Percentiles rank a stretch among this genome's conserved stretches.
Conservation (phyloP, 2,113 vertebrate genomes). For the Menura novaehollandiae region DNA sequence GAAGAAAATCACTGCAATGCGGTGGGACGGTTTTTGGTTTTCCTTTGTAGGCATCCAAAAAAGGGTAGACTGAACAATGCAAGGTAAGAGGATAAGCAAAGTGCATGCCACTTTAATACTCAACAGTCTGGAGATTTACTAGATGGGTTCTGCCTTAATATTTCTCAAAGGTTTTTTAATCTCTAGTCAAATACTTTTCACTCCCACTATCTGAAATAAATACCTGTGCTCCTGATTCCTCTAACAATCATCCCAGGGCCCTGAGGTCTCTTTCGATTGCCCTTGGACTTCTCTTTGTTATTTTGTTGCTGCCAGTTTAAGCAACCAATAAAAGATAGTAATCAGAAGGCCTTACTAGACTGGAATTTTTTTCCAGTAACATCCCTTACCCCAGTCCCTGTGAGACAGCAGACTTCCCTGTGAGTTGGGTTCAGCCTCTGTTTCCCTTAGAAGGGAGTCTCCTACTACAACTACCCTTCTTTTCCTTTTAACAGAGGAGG, state of each 20-base stretch:
- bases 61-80: not conserved
- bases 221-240: not conserved
- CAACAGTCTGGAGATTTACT: not conserved
- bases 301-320: not conserved
- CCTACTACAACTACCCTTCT: not conserved
- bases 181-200: not conserved
- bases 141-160: not conserved
- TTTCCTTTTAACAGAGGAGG: not conserved
- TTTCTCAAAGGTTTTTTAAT: not conserved
- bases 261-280: not conserved
- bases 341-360: not conserved
- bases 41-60: not conserved
- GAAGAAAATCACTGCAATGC: not conserved
- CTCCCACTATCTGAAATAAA: not conserved
- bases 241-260: not conserved
- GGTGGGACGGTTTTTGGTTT: fast-evolving
- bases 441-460: not conserved
- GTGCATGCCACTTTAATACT: not conserved
- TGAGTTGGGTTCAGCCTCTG: not conserved
- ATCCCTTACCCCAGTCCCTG: not conserved
- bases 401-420: not conserved
- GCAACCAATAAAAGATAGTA: no score
- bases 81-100: not conserved
- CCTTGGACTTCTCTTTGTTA: not conserved
- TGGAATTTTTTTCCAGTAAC: not conserved